A percentile compares a stretch with the other conserved stretches of the same genome.
Evolutionary conservation across 2,113 vertebrate genomes (phyloP).

Genomic region (Lagopus leucura): DNA sequence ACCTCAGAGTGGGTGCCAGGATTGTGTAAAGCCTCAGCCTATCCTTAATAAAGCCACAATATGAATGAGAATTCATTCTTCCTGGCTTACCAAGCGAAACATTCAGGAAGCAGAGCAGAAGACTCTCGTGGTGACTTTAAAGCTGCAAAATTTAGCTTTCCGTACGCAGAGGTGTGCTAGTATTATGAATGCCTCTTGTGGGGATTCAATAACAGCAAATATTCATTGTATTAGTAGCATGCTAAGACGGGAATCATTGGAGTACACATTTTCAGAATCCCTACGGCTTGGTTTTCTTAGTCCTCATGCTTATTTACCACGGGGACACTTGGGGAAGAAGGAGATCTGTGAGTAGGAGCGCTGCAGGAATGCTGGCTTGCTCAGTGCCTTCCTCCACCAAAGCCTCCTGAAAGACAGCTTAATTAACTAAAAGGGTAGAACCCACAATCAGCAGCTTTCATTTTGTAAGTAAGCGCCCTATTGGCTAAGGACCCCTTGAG

Average conservation of each 20-base stretch:
- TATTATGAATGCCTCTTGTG: neutral
- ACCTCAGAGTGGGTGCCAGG: slow-evolving; percentile 28
- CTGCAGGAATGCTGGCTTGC: neutral
- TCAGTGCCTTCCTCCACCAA: neutral
- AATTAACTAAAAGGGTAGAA: neutral
- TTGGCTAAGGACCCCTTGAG: too few relatives aligned
- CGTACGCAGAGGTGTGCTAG: neutral
- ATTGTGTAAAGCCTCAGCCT: slow-evolving; percentile 21
- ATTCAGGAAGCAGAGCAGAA: slow-evolving; percentile 20
- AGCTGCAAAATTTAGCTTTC: slow-evolving; percentile 30
- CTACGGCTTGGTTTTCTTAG: neutral
- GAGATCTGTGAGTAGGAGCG: neutral
- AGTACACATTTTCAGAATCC: neutral
- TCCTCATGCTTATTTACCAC: neutral
- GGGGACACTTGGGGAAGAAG: neutral
- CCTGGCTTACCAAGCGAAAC: neutral
- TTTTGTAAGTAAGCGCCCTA: neutral
- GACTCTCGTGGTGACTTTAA: slow-evolving; percentile 23
- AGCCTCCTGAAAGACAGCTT: neutral
- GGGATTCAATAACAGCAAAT: neutral
- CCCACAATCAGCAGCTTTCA: neutral
- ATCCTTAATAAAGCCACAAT: slow-evolving; percentile 35
- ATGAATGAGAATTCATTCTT: neutral
- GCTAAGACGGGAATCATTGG: neutral
- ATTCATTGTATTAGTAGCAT: neutral